Conservation (phyloP, 92 coral and sea anemone genomes). For the Heliopora coerulea region DNA sequence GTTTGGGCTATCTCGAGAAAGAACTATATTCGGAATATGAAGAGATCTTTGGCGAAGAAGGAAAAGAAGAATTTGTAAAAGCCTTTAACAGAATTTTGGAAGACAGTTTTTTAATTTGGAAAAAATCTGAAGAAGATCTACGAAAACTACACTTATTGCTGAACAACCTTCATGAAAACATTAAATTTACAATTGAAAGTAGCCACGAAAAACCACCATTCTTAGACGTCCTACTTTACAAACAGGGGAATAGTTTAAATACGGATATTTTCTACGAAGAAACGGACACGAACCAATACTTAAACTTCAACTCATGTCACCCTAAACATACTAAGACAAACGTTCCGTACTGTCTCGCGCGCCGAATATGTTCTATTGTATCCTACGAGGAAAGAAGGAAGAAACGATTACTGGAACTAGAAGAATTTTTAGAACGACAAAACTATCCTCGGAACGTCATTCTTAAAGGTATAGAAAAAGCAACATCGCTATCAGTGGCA, state of each 20-base stretch:
- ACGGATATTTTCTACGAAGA: no score
- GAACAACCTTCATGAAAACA: slow-evolving; percentile 9
- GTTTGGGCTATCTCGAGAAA: slow-evolving; percentile 1
- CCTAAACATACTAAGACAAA: no score
- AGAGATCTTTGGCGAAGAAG: neutral
- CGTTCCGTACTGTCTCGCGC: no score
- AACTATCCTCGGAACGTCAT: no score
- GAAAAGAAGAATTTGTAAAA: neutral
- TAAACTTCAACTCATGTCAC: no score
- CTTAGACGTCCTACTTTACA: slow-evolving; percentile 22
- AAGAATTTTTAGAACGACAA: no score
- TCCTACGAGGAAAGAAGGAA: no score
- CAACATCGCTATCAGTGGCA: no score
- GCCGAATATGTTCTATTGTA: no score
- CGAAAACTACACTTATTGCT: neutral
- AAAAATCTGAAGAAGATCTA: neutral
- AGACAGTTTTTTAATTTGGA: slow-evolving; percentile 5
- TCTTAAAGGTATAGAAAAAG: no score
- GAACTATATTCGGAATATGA: neutral
- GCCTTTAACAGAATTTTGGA: slow-evolving; percentile 21
- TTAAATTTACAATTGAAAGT: slow-evolving; percentile 23
- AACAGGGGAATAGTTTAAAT: neutral
- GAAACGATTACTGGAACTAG: no score
- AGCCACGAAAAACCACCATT: slow-evolving; percentile 1
- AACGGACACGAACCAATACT: no score